Percentiles rank a stretch among this genome's conserved stretches.
Evolutionary conservation across 2,113 vertebrate genomes (phyloP).

Genomic region (Sisor rabdophorus): DNA sequence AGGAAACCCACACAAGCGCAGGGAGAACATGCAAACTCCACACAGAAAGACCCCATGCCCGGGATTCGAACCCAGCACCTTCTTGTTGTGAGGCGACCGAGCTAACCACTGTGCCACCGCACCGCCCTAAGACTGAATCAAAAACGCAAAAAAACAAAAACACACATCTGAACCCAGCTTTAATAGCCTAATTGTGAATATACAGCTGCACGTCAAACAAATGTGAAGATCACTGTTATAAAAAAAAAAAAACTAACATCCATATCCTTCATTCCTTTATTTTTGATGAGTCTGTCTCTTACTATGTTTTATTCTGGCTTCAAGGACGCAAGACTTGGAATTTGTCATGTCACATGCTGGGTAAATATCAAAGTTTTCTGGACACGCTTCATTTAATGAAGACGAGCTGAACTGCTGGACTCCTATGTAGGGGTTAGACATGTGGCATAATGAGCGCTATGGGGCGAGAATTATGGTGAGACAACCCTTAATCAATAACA

Average conservation of each 20-base stretch:
- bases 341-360: constrained; percentile 4
- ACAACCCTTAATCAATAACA: constrained; percentile 24
- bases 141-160: too few relatives aligned
- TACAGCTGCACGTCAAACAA: constrained; percentile 34
- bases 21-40: too few relatives aligned
- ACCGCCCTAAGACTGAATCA: too few relatives aligned
- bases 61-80: too few relatives aligned
- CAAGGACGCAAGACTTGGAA: constrained; percentile 7
- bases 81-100: too few relatives aligned
- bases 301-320: not conserved
- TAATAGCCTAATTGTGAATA: constrained; percentile 6
- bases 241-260: constrained; percentile 22
- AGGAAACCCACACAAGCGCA: too few relatives aligned
- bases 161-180: too few relatives aligned
- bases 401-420: constrained; percentile 15
- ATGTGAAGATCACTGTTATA: constrained; percentile 35
- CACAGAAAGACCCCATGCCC: too few relatives aligned
- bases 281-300: constrained; percentile 1
- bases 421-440: not conserved
- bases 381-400: constrained; percentile 43
- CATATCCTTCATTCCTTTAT: constrained; percentile 19
- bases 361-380: constrained; percentile 44
- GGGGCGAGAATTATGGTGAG: constrained; percentile 16
- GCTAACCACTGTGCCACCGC: too few relatives aligned
- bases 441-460: constrained; percentile 5